A percentile compares a stretch with the other conserved stretches of the same genome.
Conservation (phyloP, 2,797 vertebrate species). For the Synanceia verrucosa region DNA sequence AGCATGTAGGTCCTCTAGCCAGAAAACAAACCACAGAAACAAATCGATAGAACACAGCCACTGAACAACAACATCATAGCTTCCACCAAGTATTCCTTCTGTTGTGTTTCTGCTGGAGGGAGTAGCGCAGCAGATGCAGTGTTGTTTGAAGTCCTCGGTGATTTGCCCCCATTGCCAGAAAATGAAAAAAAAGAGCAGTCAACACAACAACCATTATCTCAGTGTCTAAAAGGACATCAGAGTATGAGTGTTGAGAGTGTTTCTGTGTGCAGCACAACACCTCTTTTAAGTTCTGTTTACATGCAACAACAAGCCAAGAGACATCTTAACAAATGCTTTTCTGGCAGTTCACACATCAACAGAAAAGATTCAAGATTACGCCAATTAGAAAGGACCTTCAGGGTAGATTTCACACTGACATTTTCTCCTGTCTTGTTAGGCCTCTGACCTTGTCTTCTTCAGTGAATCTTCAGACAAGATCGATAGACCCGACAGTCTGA, state of each 20-base stretch:
- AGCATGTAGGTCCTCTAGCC: conserved; percentile 8
- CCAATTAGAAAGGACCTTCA: conserved; percentile 22
- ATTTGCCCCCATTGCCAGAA: conserved; percentile 7
- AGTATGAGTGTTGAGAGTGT: not conserved
- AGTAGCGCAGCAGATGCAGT: conserved; percentile 14
- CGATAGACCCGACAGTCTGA: conserved; percentile 48
- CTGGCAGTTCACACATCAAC: conserved; percentile 8
- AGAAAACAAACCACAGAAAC: conserved; percentile 42
- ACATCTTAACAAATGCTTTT: not conserved
- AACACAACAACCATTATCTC: conserved; percentile 35
- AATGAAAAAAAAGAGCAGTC: conserved; percentile 41
- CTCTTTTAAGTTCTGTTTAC: conserved; percentile 14
- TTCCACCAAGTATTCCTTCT: conserved; percentile 14
- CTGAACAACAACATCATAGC: conserved; percentile 21
- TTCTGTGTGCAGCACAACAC: not conserved
- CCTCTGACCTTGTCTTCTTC: conserved; percentile 52
- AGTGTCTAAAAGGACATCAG: conserved; percentile 6
- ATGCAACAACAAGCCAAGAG: not conserved
- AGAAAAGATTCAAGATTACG: conserved; percentile 22
- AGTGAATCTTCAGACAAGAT: conserved; percentile 50
- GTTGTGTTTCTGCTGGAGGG: conserved; percentile 17
- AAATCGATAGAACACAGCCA: conserved; percentile 40
- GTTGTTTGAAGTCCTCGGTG: conserved; percentile 29
- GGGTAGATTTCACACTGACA: conserved; percentile 41
- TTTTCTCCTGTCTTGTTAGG: conserved; percentile 42